phyloP scores from a whole-genome alignment of 2,888 invertebrate species.

The Pseudococcus jackbeardsleyi region DNA sequence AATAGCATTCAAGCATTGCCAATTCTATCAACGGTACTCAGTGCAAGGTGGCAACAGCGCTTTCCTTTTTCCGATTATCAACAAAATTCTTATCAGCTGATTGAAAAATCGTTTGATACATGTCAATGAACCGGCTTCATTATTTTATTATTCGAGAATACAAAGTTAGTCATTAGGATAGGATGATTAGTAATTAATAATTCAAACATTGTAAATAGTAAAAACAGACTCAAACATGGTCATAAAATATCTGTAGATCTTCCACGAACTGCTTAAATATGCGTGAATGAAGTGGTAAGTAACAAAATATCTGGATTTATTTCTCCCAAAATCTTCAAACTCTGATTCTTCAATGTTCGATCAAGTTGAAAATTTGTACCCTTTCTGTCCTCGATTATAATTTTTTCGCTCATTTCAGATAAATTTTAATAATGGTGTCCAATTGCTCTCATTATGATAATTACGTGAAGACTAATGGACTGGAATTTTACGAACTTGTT shows the following conservation, averaged over 20 bases:
- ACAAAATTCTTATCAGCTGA: constrained; percentile 33
- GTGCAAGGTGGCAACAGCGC: neutral
- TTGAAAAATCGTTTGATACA: neutral
- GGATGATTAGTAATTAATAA: neutral
- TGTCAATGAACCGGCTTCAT: constrained; percentile 37
- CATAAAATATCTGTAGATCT: neutral
- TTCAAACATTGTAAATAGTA: neutral
- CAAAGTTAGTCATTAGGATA: neutral
- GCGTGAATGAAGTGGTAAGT: neutral
- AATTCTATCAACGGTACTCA: neutral
- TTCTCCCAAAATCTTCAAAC: neutral
- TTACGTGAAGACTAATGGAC: constrained; percentile 42
- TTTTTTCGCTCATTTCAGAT: neutral
- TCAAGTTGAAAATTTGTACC: neutral
- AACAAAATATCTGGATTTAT: neutral
- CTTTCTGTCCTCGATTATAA: neutral
- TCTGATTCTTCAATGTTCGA: neutral
- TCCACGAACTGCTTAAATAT: neutral
- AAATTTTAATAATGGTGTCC: constrained; percentile 31
- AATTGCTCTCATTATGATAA: constrained; percentile 60
- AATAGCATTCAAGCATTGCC: neutral
- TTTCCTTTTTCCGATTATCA: neutral
- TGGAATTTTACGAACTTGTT: constrained; percentile 58
- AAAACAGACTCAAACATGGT: neutral
- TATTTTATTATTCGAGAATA: neutral